Evolutionary conservation across 2,888 invertebrate species (phyloP).

Genomic region (Leptura quadrifasciata): DNA sequence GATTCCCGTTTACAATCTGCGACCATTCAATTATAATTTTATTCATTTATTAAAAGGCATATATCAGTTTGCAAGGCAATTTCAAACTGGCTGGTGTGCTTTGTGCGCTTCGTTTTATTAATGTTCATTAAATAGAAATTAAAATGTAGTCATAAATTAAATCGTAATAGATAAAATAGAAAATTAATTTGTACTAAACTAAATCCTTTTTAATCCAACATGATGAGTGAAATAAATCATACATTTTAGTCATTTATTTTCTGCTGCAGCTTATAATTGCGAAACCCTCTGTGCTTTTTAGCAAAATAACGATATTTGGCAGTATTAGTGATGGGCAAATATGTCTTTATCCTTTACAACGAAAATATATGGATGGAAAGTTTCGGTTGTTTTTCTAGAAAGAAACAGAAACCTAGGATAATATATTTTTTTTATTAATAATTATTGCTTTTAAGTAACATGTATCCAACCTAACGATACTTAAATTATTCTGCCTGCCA

Average conservation of each 20-base stretch:
- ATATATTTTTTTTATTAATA: too few relatives aligned
- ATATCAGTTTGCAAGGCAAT: background rate
- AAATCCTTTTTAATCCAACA: constrained; percentile 45
- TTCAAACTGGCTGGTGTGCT: constrained; percentile 3
- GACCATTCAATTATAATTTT: background rate
- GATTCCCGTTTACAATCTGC: too few relatives aligned
- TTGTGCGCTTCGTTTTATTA: constrained; percentile 22
- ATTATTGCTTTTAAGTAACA: too few relatives aligned
- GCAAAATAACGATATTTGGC: too few relatives aligned
- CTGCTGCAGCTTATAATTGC: background rate
- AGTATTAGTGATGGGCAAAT: too few relatives aligned
- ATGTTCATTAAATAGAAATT: constrained; percentile 35
- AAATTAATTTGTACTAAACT: constrained; percentile 45
- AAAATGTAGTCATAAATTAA: constrained; percentile 35
- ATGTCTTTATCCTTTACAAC: too few relatives aligned
- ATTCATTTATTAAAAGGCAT: background rate
- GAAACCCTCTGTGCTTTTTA: background rate
- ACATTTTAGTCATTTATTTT: constrained; percentile 42
- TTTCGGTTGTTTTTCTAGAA: too few relatives aligned
- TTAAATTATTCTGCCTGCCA: too few relatives aligned
- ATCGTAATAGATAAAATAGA: constrained; percentile 43
- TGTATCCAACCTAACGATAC: too few relatives aligned
- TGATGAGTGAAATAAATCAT: constrained; percentile 49
- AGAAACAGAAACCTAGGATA: too few relatives aligned
- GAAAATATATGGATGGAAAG: too few relatives aligned